These are phyloP conservation scores for Xenopus tropicalis DNA, from an alignment of 2,113 vertebrate genomes.

Conservation along the genomic window DNA sequence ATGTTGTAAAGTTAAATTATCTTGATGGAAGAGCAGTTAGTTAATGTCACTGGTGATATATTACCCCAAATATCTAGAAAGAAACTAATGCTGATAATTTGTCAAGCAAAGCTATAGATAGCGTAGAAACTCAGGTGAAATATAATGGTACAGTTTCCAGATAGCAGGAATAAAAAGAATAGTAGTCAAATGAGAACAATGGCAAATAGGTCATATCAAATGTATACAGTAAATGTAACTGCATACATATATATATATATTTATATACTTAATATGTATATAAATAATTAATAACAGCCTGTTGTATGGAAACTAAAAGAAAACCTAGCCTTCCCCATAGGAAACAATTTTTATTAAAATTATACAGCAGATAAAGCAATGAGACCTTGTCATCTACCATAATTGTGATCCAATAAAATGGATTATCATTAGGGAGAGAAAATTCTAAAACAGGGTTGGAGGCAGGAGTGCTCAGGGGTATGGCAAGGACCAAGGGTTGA, in stretches of 20 bases:
- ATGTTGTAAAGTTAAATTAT: constrained; percentile 8
- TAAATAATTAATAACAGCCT: neutral
- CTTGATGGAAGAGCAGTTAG: constrained; percentile 18
- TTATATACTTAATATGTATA: no score
- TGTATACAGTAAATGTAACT: neutral
- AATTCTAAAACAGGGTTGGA: no score
- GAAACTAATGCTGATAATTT: constrained; percentile 14
- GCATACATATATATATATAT: neutral
- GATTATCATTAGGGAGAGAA: no score
- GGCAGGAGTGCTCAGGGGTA: no score
- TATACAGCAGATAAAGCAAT: no score
- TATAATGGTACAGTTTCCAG: constrained; percentile 3
- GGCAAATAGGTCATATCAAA: constrained; percentile 4
- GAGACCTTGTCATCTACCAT: no score
- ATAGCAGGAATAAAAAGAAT: constrained; percentile 6
- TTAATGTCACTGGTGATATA: constrained; percentile 7
- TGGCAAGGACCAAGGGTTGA: no score
- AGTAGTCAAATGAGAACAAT: neutral
- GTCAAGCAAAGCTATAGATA: constrained; percentile 9
- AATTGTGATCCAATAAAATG: no score
- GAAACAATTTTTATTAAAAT: no score
- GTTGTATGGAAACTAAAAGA: no score
- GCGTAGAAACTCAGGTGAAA: neutral
- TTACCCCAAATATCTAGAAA: constrained; percentile 5
- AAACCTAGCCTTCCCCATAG: no score